Base-by-base conservation (phyloP, 2,888 invertebrate genomes). In the Ellobium chinense region DNA sequence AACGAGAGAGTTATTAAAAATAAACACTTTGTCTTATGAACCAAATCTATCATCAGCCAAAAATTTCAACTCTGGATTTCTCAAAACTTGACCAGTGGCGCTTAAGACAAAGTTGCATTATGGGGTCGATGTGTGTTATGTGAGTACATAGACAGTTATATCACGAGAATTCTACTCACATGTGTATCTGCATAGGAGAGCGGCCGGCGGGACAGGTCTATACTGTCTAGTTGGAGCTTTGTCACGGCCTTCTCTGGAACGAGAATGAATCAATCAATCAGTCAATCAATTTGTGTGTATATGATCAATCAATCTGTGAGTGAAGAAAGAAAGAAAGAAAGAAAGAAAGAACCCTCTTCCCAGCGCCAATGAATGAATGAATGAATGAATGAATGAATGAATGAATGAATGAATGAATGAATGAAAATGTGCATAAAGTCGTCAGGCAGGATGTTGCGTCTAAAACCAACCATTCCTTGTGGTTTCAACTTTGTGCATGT, bases 211-310 rank as follows among this genome's bases (percentile, higher is more conserved):
- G 82, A 78, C 29, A 81, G 78, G 74, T 85, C 83, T 77, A 85
- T 77, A 63, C 81, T 85, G 73, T 83, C 83, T 46, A 83, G 75
- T 76, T 87, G 86, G 29, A 87, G 75, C 62, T 84, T 82, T 21
- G 86, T 84, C n/a, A 87, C 83, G 14, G 85, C 85, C 60, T 69
- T 75, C 66, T 86, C 87, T 87, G 84, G n/a, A n/a, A n/a, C n/a
- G n/a, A 46, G 46, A 18, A 46, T 7, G 7, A 46, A 46, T 46
- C 46, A 46, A 46, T 12, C 7, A 46, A 7, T 12, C 7, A 46
- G n/a, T 12, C 46, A 7, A 46, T 12, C 7, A 46, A 46, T 46
- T 46, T 12, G 46, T 46, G 46, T 46, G 46, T 12, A 46, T 12
- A 46, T 12, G 18, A 46, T 12, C 46, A 46, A 46, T 27, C 27